Evolutionary conservation across 2,797 vertebrate genomes (phyloP).

Genomic region (Loris lydekkerianus): DNA sequence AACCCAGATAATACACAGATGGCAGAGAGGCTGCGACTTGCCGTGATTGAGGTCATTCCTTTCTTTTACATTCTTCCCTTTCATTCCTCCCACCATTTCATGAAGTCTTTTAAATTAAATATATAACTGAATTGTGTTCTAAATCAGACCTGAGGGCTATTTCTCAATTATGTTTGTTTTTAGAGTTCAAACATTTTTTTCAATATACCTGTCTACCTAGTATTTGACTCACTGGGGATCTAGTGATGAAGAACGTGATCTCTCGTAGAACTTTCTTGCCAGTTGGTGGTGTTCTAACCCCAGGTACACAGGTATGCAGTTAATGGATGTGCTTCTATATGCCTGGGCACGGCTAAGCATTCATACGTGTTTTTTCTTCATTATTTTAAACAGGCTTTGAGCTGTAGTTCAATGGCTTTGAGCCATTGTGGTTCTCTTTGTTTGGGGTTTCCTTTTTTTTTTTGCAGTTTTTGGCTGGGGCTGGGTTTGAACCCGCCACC

Average conservation of each 20-base stretch:
- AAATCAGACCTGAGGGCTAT: background rate
- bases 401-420: background rate
- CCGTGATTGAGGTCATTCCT: slow-evolving; percentile 20
- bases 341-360: background rate
- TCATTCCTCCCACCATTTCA: background rate
- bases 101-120: slow-evolving; percentile 50
- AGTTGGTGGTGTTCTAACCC: background rate
- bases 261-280: background rate
- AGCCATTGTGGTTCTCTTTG: background rate
- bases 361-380: background rate
- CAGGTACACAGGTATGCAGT: background rate
- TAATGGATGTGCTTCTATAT: background rate
- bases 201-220: background rate
- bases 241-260: background rate
- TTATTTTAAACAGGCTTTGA: background rate
- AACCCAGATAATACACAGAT: background rate
- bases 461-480: no score
- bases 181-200: background rate
- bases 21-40: background rate
- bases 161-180: slow-evolving; percentile 50
- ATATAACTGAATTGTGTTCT: background rate
- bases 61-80: background rate
- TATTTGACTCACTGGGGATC: background rate
- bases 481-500: no score
- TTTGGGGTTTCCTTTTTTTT: background rate